A percentile compares a stretch with the other conserved stretches of the same genome.
Conservation (phyloP, 1,140 invertebrate species). For the Zeugodacus cucurbitae region DNA sequence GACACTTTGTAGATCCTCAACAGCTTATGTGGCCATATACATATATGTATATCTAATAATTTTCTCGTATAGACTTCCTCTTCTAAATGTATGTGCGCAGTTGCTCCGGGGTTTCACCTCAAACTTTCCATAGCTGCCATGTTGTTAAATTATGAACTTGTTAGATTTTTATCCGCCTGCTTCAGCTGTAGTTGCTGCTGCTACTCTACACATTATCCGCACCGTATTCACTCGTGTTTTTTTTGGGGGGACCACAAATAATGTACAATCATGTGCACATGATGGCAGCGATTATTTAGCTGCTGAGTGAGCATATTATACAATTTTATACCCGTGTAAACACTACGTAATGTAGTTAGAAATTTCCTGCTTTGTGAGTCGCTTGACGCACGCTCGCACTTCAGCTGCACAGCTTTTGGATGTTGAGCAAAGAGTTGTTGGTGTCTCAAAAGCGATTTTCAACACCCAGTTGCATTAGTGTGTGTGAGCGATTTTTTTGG, state of each 20-base stretch:
- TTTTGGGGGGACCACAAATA: not conserved
- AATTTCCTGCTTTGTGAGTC: no score
- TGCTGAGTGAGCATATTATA: not conserved
- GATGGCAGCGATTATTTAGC: not conserved
- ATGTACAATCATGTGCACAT: not conserved
- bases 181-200: no score
- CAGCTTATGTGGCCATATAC: not conserved
- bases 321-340: not conserved
- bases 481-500: no score
- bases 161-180: constrained; percentile 17
- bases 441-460: no score
- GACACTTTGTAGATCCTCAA: not conserved
- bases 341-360: not conserved
- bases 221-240: not conserved
- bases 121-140: constrained; percentile 9
- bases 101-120: not conserved
- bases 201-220: not conserved
- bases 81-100: no score
- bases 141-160: constrained; percentile 33
- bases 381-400: not conserved
- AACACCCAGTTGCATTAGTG: no score
- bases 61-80: not conserved
- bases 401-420: not conserved
- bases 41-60: not conserved
- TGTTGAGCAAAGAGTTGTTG: not conserved